Percentiles rank a stretch among this genome's conserved stretches.
These are phyloP conservation scores for Coendou prehensilis DNA, from an alignment of 2,797 vertebrate genomes.

Conservation along the genomic window DNA sequence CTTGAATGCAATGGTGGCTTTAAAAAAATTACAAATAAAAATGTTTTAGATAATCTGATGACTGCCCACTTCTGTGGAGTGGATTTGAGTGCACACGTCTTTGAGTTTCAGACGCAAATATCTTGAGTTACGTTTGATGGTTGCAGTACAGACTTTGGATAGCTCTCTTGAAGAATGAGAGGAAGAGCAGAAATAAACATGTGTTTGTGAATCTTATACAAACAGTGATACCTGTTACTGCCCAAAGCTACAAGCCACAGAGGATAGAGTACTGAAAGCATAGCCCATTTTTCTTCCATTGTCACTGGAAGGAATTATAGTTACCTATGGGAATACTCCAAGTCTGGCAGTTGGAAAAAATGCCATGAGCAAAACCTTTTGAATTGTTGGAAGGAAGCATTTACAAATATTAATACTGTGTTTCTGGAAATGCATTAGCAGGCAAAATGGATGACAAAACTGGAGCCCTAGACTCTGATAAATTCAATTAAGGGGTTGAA, in stretches of 20 bases:
- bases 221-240: neutral
- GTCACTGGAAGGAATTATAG: neutral
- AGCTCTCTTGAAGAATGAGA: neutral
- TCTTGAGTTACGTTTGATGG: neutral
- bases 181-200: neutral
- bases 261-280: neutral
- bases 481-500: fast-evolving
- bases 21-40: slow-evolving; percentile 10
- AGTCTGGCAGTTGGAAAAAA: slow-evolving; percentile 2
- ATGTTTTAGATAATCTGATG: neutral
- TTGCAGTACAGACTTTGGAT: neutral
- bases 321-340: neutral
- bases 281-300: neutral
- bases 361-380: slow-evolving; percentile 47
- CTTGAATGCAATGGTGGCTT: neutral
- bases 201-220: neutral
- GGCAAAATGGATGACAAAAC: slow-evolving; percentile 41
- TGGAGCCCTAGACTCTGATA: neutral
- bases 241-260: neutral
- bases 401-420: slow-evolving; percentile 61
- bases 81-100: neutral
- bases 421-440: neutral
- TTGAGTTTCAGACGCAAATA: slow-evolving; percentile 15
- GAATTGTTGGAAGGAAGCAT: slow-evolving; percentile 60
- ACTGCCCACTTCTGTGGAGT: neutral